Evolutionary conservation across 2,888 invertebrate species (phyloP).

Genomic region (Tinea pellionella): DNA sequence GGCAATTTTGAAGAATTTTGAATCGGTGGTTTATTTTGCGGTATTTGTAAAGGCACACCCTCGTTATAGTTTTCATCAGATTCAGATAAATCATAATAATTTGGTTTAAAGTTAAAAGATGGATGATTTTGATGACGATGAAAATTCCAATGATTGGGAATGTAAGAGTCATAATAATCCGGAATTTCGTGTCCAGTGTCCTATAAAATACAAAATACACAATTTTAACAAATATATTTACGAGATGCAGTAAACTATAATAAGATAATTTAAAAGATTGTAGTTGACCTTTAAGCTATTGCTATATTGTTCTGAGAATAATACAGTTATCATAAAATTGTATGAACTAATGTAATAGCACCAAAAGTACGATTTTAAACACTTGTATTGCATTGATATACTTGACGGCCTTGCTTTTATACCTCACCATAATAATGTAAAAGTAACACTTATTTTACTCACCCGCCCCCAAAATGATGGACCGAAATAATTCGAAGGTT

Average conservation of each 20-base stretch:
- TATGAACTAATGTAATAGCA: no score
- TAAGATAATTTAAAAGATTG: no score
- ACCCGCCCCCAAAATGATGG: background rate
- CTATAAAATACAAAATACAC: background rate
- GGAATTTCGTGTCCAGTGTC: background rate
- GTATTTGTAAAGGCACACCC: background rate
- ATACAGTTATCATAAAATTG: no score
- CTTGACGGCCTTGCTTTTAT: background rate
- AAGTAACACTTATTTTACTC: background rate
- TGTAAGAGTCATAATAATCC: background rate
- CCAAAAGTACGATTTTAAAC: background rate
- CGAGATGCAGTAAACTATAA: background rate
- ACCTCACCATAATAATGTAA: background rate
- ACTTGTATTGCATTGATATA: background rate
- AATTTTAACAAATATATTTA: background rate
- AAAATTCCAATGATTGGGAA: background rate
- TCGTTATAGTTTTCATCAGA: background rate
- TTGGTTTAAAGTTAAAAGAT: background rate
- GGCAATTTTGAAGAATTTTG: background rate
- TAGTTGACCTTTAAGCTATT: no score
- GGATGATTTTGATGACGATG: background rate
- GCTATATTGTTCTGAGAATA: no score
- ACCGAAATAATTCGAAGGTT: background rate
- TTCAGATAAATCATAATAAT: constrained; percentile 1
- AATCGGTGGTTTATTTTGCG: background rate